Evolutionary conservation across 2,797 vertebrate genomes (phyloP).

Genomic region (Hyperoplus immaculatus): DNA sequence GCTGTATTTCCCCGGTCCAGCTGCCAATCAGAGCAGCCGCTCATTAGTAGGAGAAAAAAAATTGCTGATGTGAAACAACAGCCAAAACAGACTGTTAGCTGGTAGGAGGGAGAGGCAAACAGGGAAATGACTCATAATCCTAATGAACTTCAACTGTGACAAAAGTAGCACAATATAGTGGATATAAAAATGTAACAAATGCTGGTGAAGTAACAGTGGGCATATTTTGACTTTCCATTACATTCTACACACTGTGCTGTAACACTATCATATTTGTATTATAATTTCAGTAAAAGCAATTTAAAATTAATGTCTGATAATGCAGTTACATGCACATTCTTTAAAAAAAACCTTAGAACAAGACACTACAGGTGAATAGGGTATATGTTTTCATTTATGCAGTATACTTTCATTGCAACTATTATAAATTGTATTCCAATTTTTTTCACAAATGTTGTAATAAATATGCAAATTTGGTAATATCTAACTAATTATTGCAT

Average conservation of each 20-base stretch:
- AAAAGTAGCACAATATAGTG: not conserved
- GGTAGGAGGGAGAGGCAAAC: conserved; percentile 2
- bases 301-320: not conserved
- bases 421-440: too few relatives aligned
- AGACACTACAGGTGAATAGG: too few relatives aligned
- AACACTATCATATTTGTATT: not conserved
- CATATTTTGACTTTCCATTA: not conserved
- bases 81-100: conserved; percentile 14
- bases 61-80: conserved; percentile 38
- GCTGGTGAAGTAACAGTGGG: not conserved
- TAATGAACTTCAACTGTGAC: conserved; percentile 7
- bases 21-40: conserved; percentile 50
- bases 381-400: too few relatives aligned
- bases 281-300: not conserved
- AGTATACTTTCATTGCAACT: too few relatives aligned
- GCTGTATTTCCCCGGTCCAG: conserved; percentile 9
- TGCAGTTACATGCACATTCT: too few relatives aligned
- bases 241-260: not conserved
- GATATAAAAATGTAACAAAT: conserved; percentile 1
- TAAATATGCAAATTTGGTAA: too few relatives aligned
- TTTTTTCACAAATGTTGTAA: too few relatives aligned
- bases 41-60: conserved; percentile 38
- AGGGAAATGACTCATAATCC: conserved; percentile 10
- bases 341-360: too few relatives aligned
- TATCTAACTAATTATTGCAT: too few relatives aligned